Percentiles rank a stretch among this genome's conserved stretches.
Conservation (phyloP, 2,888 invertebrate genomes). For the Xylota sylvarum region DNA sequence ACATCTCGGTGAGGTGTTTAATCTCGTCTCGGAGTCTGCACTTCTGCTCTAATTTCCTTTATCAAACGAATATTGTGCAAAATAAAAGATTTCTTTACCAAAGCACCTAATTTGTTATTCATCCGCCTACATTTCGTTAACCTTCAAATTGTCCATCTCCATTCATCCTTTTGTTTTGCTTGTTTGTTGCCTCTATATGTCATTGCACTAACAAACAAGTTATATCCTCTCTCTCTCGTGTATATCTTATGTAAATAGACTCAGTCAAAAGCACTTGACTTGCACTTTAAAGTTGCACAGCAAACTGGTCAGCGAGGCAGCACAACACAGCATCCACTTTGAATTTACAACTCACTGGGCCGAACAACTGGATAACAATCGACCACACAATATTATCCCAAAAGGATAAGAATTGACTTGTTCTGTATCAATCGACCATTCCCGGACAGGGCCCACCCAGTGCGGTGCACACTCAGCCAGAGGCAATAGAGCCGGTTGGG, state of each 20-base stretch:
- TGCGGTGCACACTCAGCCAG: not conserved
- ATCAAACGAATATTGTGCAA: too few relatives aligned
- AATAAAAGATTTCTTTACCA: too few relatives aligned
- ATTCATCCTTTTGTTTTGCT: not conserved
- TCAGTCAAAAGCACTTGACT: conserved; percentile 34
- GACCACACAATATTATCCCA: conserved; percentile 50
- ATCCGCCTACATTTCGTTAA: not conserved
- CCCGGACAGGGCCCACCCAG: not conserved
- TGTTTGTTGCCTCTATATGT: not conserved
- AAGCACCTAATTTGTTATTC: too few relatives aligned
- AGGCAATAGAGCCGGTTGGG: conserved; percentile 44
- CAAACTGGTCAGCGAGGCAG: conserved; percentile 2
- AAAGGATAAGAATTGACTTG: conserved; percentile 52
- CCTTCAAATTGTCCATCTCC: not conserved
- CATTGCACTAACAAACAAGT: conserved; percentile 21
- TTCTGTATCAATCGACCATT: conserved; percentile 44
- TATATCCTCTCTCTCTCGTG: not conserved
- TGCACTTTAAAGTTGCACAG: conserved; percentile 43
- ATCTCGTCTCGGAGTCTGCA: too few relatives aligned
- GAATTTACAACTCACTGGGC: conserved; percentile 54
- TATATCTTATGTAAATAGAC: not conserved
- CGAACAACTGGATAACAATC: conserved; percentile 48
- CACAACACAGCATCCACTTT: conserved; percentile 36
- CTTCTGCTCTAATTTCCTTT: too few relatives aligned
- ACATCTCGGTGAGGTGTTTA: too few relatives aligned